These are phyloP conservation scores for Cyclopterus lumpus DNA, from an alignment of 2,797 vertebrate genomes.

Conservation along the genomic window DNA sequence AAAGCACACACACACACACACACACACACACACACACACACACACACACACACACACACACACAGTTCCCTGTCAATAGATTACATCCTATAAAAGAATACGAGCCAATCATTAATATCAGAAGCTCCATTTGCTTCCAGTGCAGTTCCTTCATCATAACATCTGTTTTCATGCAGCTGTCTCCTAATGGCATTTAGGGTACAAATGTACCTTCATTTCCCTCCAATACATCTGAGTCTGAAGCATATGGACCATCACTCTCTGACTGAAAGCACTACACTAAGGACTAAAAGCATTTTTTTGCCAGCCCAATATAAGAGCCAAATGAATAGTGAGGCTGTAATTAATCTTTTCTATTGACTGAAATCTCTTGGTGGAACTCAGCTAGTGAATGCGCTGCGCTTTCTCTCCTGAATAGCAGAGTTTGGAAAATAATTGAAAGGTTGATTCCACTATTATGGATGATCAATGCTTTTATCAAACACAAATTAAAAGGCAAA, in stretches of 20 bases:
- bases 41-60: conserved; percentile 1
- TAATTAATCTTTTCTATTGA: conserved; percentile 84
- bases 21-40: conserved; percentile 7
- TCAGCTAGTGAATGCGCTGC: conserved; percentile 44
- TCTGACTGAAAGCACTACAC: conserved; percentile 69
- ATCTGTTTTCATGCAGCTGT: conserved; percentile 72
- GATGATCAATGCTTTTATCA: conserved; percentile 71
- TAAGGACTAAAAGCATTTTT: conserved; percentile 79
- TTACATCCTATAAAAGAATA: conserved; percentile 65
- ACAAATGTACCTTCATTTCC: conserved; percentile 78
- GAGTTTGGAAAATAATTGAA: conserved; percentile 71
- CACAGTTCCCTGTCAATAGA: conserved; percentile 46
- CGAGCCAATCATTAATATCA: conserved; percentile 65
- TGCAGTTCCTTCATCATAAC: conserved; percentile 60
- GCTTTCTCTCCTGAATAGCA: conserved; percentile 59
- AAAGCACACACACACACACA: not conserved
- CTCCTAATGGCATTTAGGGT: conserved; percentile 73
- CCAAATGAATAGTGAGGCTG: conserved; percentile 76
- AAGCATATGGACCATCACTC: conserved; percentile 67
- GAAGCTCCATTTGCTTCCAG: conserved; percentile 68
- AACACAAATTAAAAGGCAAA: conserved; percentile 63
- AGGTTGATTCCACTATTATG: conserved; percentile 60
- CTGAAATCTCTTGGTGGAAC: conserved; percentile 71
- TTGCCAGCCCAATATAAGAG: conserved; percentile 67
- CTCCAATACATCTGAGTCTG: conserved; percentile 61